Percentiles rank a stretch among this genome's conserved stretches.
These are phyloP conservation scores for Acrobasis consociella DNA, from an alignment of 2,888 invertebrate species.

Conservation along the genomic window DNA sequence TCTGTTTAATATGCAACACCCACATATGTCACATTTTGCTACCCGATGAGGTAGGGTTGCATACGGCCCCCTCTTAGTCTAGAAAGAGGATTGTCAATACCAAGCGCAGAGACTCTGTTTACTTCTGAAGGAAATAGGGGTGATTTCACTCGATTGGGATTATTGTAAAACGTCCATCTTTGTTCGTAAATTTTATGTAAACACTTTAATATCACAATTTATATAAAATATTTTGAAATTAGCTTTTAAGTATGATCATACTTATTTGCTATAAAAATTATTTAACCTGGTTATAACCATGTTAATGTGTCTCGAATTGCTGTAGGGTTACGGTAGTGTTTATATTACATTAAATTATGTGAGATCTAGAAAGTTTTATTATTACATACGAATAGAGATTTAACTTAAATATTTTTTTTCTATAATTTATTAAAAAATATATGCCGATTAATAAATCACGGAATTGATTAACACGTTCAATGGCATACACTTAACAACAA, in stretches of 20 bases:
- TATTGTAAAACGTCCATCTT: background rate
- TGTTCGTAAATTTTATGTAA: background rate
- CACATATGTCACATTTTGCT: too few species aligned
- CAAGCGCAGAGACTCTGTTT: too few species aligned
- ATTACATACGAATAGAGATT: background rate
- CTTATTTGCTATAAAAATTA: background rate
- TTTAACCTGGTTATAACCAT: background rate
- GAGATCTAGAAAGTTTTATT: background rate
- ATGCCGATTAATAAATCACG: background rate
- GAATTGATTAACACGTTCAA: background rate
- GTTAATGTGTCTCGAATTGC: slow-evolving; percentile 9
- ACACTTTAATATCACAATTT: slow-evolving; percentile 9
- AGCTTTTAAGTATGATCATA: slow-evolving; percentile 2
- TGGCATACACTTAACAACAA: background rate
- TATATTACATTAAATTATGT: background rate
- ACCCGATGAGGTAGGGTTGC: too few species aligned
- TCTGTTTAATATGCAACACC: too few species aligned
- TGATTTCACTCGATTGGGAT: too few species aligned
- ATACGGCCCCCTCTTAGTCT: too few species aligned
- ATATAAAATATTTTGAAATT: background rate
- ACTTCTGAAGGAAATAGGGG: too few species aligned
- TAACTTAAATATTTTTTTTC: too few species aligned
- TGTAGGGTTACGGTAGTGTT: slow-evolving; percentile 13
- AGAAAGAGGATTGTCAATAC: too few species aligned
- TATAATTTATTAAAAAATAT: too few species aligned